These are phyloP conservation scores for Tribolium madens DNA, from an alignment of 1,140 invertebrate genomes.

Conservation along the genomic window DNA sequence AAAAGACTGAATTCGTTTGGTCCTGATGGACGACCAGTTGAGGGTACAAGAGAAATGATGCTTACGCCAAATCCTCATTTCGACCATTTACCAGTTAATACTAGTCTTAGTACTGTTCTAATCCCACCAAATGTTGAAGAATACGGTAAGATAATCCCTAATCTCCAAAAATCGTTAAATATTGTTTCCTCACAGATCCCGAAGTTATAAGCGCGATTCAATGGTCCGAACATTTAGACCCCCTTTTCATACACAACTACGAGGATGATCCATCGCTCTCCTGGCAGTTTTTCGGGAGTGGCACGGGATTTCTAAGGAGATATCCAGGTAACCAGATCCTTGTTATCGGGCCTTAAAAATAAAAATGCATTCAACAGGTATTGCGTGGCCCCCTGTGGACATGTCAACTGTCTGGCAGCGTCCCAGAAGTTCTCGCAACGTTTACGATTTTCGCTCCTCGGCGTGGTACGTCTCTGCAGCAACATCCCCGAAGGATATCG, in stretches of 20 bases:
- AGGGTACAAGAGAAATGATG: conserved; percentile 75
- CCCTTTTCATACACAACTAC: conserved; percentile 92
- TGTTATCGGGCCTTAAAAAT: too few species aligned
- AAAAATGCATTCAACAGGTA: conserved; percentile 66
- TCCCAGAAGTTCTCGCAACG: conserved; percentile 73
- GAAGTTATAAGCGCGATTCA: conserved; percentile 88
- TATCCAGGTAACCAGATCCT: conserved; percentile 92
- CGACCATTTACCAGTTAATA: conserved; percentile 86
- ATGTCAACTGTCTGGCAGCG: conserved; percentile 64
- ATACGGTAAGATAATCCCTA: conserved; percentile 51
- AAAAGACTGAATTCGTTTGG: conserved; percentile 79
- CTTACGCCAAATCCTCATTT: conserved; percentile 81
- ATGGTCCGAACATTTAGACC: conserved; percentile 93
- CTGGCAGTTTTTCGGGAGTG: conserved; percentile 97
- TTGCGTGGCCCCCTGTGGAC: conserved; percentile 80
- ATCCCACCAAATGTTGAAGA: conserved; percentile 74
- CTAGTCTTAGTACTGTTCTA: conserved; percentile 88
- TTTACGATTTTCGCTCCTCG: conserved; percentile 89
- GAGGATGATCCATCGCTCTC: conserved; percentile 90
- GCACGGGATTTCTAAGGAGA: conserved; percentile 89
- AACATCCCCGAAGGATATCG: conserved; percentile 95
- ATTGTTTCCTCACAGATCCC: conserved; percentile 69
- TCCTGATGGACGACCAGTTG: conserved; percentile 75
- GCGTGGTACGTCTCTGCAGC: conserved; percentile 97
- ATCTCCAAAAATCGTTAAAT: conserved; percentile 35